A percentile compares a stretch with the other conserved stretches of the same genome.
These are phyloP conservation scores for Drosophila melanica DNA, from an alignment of 1,140 invertebrate genomes.

Conservation along the genomic window DNA sequence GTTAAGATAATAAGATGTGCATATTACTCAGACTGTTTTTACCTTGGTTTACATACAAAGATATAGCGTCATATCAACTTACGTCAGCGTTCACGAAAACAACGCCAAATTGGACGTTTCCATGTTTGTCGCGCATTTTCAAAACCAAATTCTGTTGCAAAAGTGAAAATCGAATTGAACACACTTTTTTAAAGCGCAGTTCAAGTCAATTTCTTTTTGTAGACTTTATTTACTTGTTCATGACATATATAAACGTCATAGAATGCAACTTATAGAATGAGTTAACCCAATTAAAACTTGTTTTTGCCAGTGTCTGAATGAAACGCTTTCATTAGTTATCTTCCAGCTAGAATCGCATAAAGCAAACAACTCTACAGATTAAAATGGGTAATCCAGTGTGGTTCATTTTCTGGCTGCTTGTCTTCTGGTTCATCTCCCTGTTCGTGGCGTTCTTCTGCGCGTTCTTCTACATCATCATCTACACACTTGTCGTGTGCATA, in stretches of 20 bases:
- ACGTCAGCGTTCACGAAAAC: slow-evolving; percentile 36
- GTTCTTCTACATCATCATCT: slow-evolving; percentile 89
- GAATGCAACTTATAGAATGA: too few relatives aligned
- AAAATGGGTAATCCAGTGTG: slow-evolving; percentile 86
- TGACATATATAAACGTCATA: too few relatives aligned
- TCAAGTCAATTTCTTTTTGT: neutral
- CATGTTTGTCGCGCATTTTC: slow-evolving; percentile 66
- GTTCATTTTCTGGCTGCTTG: slow-evolving; percentile 91
- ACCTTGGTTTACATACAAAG: slow-evolving; percentile 6
- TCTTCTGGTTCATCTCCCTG: slow-evolving; percentile 90
- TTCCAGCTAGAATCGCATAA: slow-evolving; percentile 40
- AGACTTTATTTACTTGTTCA: too few relatives aligned
- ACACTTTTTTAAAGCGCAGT: slow-evolving; percentile 14
- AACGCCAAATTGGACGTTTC: slow-evolving; percentile 51
- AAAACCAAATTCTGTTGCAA: slow-evolving; percentile 26
- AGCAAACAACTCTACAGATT: slow-evolving; percentile 38
- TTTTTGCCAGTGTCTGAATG: slow-evolving; percentile 9
- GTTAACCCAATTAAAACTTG: neutral
- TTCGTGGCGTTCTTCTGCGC: slow-evolving; percentile 90
- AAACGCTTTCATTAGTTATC: slow-evolving; percentile 57
- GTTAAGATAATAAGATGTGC: neutral
- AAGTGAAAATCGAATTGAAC: slow-evolving; percentile 57
- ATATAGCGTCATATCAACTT: slow-evolving; percentile 27
- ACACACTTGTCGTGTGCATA: slow-evolving; percentile 90
- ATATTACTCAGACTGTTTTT: slow-evolving; percentile 1